Evolutionary conservation across 1,140 invertebrate genomes (phyloP).

Genomic region (Dinoponera quadriceps): DNA sequence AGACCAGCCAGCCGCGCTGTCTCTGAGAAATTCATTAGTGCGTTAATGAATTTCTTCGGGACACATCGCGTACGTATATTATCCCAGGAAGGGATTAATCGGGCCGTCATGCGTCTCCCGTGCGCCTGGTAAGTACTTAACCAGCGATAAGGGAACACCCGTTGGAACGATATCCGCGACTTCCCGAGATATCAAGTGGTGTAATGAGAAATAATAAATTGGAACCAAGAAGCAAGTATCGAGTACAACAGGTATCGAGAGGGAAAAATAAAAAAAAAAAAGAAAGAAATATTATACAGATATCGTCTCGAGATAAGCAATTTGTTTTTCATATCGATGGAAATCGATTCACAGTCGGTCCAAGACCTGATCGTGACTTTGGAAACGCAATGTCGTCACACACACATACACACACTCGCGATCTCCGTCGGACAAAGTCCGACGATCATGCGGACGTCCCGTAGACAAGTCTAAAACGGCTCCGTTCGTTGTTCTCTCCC

Average conservation of each 20-base stretch:
- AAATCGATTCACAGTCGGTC: neutral
- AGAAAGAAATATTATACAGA: no score
- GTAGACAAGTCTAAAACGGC: slow-evolving; percentile 33
- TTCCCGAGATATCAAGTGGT: no score
- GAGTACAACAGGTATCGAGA: no score
- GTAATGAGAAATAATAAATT: no score
- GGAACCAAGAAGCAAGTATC: no score
- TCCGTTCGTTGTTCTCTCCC: slow-evolving; percentile 71
- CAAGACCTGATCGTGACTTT: neutral
- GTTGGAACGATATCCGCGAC: no score
- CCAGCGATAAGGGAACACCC: slow-evolving; percentile 3
- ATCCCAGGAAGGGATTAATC: slow-evolving; percentile 24
- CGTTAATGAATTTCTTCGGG: slow-evolving; percentile 47
- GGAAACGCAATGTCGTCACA: neutral
- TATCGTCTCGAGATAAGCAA: no score
- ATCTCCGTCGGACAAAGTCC: neutral
- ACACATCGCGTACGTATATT: neutral
- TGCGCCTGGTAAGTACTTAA: neutral
- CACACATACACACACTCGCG: neutral
- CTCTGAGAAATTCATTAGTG: slow-evolving; percentile 62
- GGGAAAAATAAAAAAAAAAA: no score
- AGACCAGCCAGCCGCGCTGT: slow-evolving; percentile 1
- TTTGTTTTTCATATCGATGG: no score
- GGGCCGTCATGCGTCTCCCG: neutral
- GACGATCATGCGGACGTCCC: neutral